These are phyloP conservation scores for Acrobasis suavella DNA, from an alignment of 2,888 invertebrate species.

Conservation along the genomic window DNA sequence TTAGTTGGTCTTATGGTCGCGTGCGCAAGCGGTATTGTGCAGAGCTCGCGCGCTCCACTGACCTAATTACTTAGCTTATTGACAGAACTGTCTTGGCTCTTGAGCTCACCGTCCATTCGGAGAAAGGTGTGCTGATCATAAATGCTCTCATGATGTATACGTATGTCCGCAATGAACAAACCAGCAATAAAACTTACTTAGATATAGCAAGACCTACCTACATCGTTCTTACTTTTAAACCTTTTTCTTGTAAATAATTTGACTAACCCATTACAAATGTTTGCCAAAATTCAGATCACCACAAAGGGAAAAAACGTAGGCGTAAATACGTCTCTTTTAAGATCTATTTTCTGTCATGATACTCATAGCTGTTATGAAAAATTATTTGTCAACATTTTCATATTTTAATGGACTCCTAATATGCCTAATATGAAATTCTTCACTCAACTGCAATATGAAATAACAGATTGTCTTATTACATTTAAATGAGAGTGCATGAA, in stretches of 20 bases:
- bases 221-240: not conserved
- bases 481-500: not conserved
- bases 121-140: slow-evolving; percentile 49
- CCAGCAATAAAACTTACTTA: not conserved
- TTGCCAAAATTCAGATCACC: slow-evolving; percentile 31
- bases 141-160: slow-evolving; percentile 1
- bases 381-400: not conserved
- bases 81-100: slow-evolving; percentile 77
- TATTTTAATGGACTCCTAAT: not conserved
- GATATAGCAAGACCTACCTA: not conserved
- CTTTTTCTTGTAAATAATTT: slow-evolving; percentile 13
- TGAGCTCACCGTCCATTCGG: slow-evolving; percentile 50
- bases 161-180: not conserved
- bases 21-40: slow-evolving; percentile 65
- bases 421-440: not conserved
- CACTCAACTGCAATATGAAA: no score
- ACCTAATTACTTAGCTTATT: slow-evolving; percentile 77
- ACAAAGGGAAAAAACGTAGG: slow-evolving; percentile 25
- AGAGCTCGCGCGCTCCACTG: slow-evolving; percentile 68
- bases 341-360: not conserved
- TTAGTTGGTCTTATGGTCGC: slow-evolving; percentile 40
- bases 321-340: slow-evolving; percentile 9
- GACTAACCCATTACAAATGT: slow-evolving; percentile 25
- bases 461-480: no score
- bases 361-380: not conserved